A percentile compares a stretch with the other conserved stretches of the same genome.
phyloP scores from a whole-genome alignment of 2,888 invertebrate genomes.

The Dolichopus griseipennis region DNA sequence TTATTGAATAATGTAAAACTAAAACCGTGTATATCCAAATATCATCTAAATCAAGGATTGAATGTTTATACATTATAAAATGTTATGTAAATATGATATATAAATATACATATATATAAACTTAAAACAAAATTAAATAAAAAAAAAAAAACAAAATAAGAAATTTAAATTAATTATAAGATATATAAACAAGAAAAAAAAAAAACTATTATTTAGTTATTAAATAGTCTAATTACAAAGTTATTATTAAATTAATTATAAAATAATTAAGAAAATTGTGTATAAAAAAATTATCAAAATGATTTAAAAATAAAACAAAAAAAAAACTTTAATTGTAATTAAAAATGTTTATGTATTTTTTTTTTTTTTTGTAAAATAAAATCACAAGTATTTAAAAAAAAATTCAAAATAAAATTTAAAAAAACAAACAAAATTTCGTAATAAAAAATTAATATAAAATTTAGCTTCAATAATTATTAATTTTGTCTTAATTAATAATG shows the following conservation, averaged over 20 bases:
- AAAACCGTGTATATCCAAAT: too few relatives aligned
- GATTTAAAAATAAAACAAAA: conserved; percentile 6
- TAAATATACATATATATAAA: conserved; percentile 19
- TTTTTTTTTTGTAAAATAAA: too few relatives aligned
- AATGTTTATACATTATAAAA: too few relatives aligned
- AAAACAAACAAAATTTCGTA: too few relatives aligned
- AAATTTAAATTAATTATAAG: background rate
- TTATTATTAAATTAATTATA: conserved; percentile 18
- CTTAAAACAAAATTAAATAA: conserved; percentile 16
- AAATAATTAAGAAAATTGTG: conserved; percentile 10
- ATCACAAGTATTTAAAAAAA: too few relatives aligned
- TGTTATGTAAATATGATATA: background rate
- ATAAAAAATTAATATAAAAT: too few relatives aligned
- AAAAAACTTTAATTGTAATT: conserved; percentile 3
- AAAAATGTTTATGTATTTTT: background rate
- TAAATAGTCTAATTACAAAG: background rate
- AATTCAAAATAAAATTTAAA: too few relatives aligned
- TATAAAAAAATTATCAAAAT: conserved; percentile 19
- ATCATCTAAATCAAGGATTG: too few relatives aligned
- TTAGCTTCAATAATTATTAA: too few relatives aligned
- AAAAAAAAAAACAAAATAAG: conserved; percentile 12
- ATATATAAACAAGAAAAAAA: too few relatives aligned
- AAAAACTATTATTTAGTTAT: background rate
- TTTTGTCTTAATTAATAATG: too few relatives aligned
- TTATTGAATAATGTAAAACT: too few relatives aligned